Percentiles rank a stretch among this genome's conserved stretches.
Conservation (phyloP, 30 jellyfish, hydroid and myxozoan genomes). For the Chironex yamaguchii region DNA sequence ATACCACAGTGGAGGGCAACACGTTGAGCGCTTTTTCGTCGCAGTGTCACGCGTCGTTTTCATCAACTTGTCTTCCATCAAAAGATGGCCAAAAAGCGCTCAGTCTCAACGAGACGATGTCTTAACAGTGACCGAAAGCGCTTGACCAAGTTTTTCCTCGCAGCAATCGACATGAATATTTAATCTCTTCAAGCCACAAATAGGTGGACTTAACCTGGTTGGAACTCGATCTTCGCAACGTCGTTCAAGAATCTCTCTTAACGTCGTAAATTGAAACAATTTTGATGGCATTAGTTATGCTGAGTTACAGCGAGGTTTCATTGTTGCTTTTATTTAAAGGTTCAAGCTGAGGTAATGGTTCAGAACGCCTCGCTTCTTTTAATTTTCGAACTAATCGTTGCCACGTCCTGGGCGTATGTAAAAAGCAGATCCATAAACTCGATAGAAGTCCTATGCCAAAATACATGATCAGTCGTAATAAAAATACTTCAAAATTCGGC, state of each 20-base stretch:
- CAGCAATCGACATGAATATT: neutral
- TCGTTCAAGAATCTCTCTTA: no score
- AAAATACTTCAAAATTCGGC: slow-evolving; percentile 92
- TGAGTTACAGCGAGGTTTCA: slow-evolving; percentile 65
- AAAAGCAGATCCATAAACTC: slow-evolving; percentile 82
- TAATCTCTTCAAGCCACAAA: neutral
- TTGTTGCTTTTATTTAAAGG: slow-evolving; percentile 60
- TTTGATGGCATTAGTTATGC: no score
- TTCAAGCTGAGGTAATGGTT: slow-evolving; percentile 66
- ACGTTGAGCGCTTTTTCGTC: neutral
- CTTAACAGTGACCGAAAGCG: neutral
- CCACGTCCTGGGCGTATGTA: slow-evolving; percentile 79
- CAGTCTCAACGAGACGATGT: neutral
- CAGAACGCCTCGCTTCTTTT: slow-evolving; percentile 19
- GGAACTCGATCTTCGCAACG: neutral
- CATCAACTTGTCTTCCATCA: neutral
- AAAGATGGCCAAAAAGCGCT: neutral
- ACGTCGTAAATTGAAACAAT: no score
- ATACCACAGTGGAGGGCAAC: neutral
- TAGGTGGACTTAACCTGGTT: neutral
- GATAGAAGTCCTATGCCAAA: slow-evolving; percentile 85
- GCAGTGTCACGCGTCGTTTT: neutral
- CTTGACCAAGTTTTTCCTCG: neutral
- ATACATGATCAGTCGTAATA: slow-evolving; percentile 80
- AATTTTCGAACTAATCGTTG: slow-evolving; percentile 11